Evolutionary conservation across 2,888 invertebrate genomes (phyloP).

Genomic region (Hydrotaea cyrtoneurina): DNA sequence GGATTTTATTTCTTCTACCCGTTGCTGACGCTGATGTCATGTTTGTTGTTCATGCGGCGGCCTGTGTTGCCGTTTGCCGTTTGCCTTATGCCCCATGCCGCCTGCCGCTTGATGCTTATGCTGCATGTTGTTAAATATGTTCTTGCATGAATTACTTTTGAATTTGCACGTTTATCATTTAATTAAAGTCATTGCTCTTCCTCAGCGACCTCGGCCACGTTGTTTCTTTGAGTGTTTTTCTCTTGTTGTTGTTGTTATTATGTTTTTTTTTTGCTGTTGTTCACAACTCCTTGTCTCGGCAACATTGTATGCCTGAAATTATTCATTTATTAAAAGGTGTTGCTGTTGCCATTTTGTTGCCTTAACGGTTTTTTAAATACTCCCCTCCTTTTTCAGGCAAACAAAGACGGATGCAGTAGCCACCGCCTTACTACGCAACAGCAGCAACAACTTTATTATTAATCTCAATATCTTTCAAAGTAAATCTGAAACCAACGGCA

Average conservation of each 20-base stretch:
- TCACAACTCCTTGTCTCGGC: background rate
- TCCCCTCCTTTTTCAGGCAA: background rate
- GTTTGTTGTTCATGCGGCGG: background rate
- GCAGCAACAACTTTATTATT: conserved; percentile 68
- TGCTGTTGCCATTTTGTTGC: conserved; percentile 8
- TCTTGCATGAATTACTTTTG: conserved; percentile 59
- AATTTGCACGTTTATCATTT: conserved; percentile 68
- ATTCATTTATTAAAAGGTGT: conserved; percentile 21
- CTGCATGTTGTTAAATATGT: conserved; percentile 24
- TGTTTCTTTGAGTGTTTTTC: background rate
- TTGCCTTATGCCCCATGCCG: background rate
- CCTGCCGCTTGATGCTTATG: background rate
- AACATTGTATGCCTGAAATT: conserved; percentile 27
- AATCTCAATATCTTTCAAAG: conserved; percentile 68
- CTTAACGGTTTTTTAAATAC: conserved; percentile 17
- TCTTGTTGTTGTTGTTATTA: background rate
- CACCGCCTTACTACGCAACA: background rate
- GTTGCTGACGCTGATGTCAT: background rate
- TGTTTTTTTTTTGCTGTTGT: background rate
- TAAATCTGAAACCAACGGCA: conserved; percentile 61
- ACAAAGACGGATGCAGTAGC: background rate
- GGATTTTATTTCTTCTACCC: background rate
- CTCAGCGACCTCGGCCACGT: background rate
- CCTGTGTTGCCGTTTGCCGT: background rate
- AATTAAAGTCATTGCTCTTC: conserved; percentile 71